Evolutionary conservation across 1,140 invertebrate species (phyloP), one percentile per base, ranked within the genome.

Genomic region (Rhynchophorus ferrugineus): DNA sequence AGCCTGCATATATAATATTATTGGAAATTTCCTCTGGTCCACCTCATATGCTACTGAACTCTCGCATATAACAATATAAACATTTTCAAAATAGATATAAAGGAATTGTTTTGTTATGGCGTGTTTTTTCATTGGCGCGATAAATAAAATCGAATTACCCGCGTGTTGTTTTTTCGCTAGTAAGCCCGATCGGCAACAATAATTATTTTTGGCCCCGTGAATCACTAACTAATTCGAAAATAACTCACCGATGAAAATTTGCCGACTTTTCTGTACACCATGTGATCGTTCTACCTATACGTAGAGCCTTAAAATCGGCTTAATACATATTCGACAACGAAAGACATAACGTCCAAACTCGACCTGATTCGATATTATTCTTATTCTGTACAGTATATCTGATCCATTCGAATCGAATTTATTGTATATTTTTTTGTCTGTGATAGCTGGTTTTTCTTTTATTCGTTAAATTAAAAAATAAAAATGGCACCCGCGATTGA

Each of bases 171-270:
- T 49, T 49, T 49, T 49, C 42, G 37, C 42, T 51, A 16, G n/a
- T 14, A 44, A 24, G 22, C 7, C 9, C 17, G 19, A 44, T 47
- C 34, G 50, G 44, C 50, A 53, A 45, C 20, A 37, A 19, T 13
- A 22, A 53, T 45, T 53, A 53, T 53, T 53, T 47, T 42, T 13
- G 50, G 13, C 7, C 11, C 14, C 19, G 22, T 54, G 52, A 54
- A 39, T 54, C 52, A 54, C 29, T 43, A 17, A n/a, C 16, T 42
- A 54, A 17, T 44, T 42, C 45, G 22, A 54, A 54, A 54, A 54
- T 54, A 54, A 54, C 52, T 48, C 45, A 16, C 46, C 52, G 46
- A 48, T 54, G 52, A 49, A 54, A 42, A 54, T 51, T 39, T 53
- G 42, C 43, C 46, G 39, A 46, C 42, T 41, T 53, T 45, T 53